These are phyloP conservation scores for Rynchops niger DNA, from an alignment of 2,113 vertebrate species.

Conservation along the genomic window DNA sequence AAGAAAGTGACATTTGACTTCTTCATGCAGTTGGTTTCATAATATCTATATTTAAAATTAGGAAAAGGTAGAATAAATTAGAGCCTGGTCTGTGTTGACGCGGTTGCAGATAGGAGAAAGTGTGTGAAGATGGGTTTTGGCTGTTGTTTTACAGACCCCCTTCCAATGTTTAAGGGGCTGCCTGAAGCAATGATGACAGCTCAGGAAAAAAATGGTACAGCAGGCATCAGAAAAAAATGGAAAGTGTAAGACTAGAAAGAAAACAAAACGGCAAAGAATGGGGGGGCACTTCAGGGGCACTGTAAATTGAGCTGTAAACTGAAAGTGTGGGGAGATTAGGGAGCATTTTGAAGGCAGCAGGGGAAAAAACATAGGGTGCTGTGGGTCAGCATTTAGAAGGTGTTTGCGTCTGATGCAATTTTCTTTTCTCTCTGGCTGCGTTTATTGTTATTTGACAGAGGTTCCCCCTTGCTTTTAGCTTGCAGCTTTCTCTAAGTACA, in stretches of 20 bases:
- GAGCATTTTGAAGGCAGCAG: not conserved
- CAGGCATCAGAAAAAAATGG: not conserved
- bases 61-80: not conserved
- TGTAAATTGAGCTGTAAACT: not conserved
- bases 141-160: not conserved
- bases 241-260: not conserved
- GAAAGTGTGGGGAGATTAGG: not conserved
- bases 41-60: not conserved
- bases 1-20: not conserved
- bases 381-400: not conserved
- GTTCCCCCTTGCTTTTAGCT: not conserved
- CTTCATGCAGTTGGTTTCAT: not conserved
- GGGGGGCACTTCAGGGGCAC: not conserved
- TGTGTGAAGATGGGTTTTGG: not conserved
- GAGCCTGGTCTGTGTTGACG: not conserved
- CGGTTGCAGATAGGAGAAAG: not conserved
- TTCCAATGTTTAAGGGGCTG: not conserved
- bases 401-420: not conserved
- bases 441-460: conserved; percentile 7
- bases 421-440: not conserved
- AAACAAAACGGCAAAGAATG: not conserved
- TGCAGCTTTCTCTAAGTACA: not conserved
- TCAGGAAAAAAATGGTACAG: not conserved
- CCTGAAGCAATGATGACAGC: not conserved
- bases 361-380: not conserved